phyloP scores from a whole-genome alignment of 2,113 vertebrate species.

The Tursiops truncatus region DNA sequence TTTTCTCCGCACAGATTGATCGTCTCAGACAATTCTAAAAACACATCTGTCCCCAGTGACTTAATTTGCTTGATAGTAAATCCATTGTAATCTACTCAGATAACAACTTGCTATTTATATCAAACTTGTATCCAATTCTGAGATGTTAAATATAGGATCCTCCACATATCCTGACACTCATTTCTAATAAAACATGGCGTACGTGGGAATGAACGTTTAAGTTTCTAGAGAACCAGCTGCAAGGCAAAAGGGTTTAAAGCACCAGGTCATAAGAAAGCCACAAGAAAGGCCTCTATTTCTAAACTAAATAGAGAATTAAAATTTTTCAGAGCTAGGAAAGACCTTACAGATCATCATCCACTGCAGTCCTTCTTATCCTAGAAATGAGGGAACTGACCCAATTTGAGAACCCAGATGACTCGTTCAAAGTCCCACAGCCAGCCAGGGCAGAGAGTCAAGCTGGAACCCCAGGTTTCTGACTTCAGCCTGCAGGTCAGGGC shows the following conservation, averaged over 20 bases:
- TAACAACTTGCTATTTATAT: conserved; percentile 79
- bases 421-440: neutral
- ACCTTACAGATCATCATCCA: neutral
- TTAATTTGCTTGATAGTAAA: conserved; percentile 77
- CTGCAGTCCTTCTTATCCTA: conserved; percentile 36
- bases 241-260: conserved; percentile 62
- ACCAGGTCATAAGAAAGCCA: conserved; percentile 56
- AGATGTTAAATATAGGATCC: conserved; percentile 75
- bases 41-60: conserved; percentile 72
- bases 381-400: neutral
- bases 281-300: conserved; percentile 62
- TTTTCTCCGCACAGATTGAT: conserved; percentile 67
- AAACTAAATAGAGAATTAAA: conserved; percentile 56
- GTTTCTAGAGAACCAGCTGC: conserved; percentile 60
- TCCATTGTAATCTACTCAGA: conserved; percentile 79
- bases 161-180: conserved; percentile 66
- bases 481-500: neutral
- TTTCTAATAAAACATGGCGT: conserved; percentile 71
- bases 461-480: neutral
- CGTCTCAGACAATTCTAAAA: conserved; percentile 71
- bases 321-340: neutral
- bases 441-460: neutral
- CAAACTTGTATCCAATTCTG: conserved; percentile 71
- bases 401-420: neutral
- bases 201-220: conserved; percentile 63